Conservation (phyloP, 2,113 vertebrate species). For the Ceratotherium simum region DNA sequence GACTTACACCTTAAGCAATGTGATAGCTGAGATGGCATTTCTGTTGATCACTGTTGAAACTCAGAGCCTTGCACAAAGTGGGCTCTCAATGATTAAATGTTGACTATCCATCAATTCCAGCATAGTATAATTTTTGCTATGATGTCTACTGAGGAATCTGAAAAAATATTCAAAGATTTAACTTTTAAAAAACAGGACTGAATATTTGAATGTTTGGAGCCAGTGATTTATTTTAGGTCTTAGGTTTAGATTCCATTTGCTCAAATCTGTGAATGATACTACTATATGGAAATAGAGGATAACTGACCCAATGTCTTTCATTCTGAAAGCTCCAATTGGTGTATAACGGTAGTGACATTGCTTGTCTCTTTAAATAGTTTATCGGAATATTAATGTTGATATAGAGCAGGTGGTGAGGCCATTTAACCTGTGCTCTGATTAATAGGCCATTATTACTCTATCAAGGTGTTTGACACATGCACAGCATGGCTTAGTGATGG, state of each 20-base stretch:
- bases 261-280: constrained; percentile 35
- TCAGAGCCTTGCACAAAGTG: not conserved
- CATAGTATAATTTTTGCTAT: not conserved
- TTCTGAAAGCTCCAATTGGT: constrained; percentile 36
- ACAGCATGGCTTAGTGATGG: not conserved
- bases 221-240: constrained; percentile 32
- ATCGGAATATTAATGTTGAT: constrained; percentile 56
- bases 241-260: constrained; percentile 58
- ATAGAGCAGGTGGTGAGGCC: constrained; percentile 23
- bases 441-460: constrained; percentile 48
- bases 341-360: not conserved
- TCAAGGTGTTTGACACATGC: not conserved
- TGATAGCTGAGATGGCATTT: not conserved
- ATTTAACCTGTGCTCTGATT: not conserved
- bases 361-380: not conserved
- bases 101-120: not conserved
- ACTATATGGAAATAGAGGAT: not conserved
- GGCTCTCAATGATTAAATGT: not conserved
- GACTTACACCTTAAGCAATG: not conserved
- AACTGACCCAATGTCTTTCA: not conserved
- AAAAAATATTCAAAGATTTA: not conserved
- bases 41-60: not conserved
- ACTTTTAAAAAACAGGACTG: not conserved
- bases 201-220: not conserved
- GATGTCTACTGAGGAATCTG: not conserved